Evolutionary conservation across 2,113 vertebrate species (phyloP).

Genomic region (Neomonachus schauinslandi): DNA sequence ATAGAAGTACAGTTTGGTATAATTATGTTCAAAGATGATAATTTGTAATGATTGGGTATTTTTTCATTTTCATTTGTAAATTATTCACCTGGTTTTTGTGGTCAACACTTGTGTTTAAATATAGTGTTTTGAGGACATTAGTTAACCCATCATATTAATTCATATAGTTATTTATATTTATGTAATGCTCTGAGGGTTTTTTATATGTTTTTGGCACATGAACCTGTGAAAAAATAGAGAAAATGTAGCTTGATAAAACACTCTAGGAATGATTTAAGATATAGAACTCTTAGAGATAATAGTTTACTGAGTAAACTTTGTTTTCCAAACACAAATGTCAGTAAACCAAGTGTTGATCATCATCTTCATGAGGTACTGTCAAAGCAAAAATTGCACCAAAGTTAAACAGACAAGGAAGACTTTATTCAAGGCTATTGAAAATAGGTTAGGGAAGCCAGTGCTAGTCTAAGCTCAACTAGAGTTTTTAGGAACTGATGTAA

Average conservation of each 20-base stretch:
- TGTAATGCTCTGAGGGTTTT: neutral
- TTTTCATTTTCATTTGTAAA: neutral
- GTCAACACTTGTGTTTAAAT: neutral
- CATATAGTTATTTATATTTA: neutral
- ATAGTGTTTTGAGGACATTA: neutral
- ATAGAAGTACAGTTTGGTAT: neutral
- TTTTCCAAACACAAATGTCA: neutral
- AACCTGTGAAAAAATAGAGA: neutral
- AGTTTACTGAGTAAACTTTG: neutral
- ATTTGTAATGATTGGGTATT: neutral
- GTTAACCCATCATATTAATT: neutral
- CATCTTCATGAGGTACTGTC: neutral
- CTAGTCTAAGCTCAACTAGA: neutral
- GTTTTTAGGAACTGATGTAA: neutral
- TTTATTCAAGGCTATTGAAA: neutral
- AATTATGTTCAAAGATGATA: neutral
- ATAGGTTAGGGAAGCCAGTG: neutral
- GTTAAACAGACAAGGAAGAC: neutral
- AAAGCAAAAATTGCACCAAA: neutral
- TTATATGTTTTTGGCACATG: neutral
- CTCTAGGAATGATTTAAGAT: neutral
- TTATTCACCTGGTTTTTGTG: constrained; percentile 15
- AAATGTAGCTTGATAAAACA: neutral
- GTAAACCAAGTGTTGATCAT: neutral
- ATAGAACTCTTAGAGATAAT: neutral